Evolutionary conservation across 2,113 vertebrate genomes (phyloP), one percentile per base, ranked within the genome.

Genomic region (Rhea americana): DNA sequence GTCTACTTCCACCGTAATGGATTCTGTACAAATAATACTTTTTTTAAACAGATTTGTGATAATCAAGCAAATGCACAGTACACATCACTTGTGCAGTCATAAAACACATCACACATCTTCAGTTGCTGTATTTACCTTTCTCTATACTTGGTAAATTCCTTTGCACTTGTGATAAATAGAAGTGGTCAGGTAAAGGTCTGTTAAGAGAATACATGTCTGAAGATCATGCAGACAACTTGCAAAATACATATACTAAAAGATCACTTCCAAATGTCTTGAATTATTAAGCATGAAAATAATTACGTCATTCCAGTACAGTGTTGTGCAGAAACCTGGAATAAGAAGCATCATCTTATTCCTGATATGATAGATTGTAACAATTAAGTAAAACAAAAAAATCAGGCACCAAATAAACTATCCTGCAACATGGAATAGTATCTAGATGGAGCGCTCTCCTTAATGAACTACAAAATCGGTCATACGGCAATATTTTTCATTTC

Each of bases 11-110:
- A 97, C 89, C 32, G 48, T 97, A 97, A 97, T 87, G 89, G 96
- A 89, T 97, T 97, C 97, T 97, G 89, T 96, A 97, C 93, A 97
- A 98, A 98, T 78, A 97, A 87, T 13, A 61, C 93, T 91, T 65
- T 65, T 25, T 24, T 47, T 37, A 26, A 37, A 97, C 94, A 96
- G 95, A 91, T 96, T 90, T 94, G 97, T 98, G 98, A 98, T 97
- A 97, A 71, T 90, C 85, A 88, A 92, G 95, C 97, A 87, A 96
- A 85, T 9, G 82, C 70, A 91, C 95, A 80, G 90, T 22, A 93
- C 90, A 82, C 50, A 71, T 71, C 89, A 97, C 91, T 96, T 78
- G 90, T 92, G 95, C 90, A 74, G 88, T 77, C 90, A 85, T 88
- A 83, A 91, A 97, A 93, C 88, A 97, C 93, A 84, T 55, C 84